Percentiles rank a stretch among this genome's conserved stretches.
Conservation (phyloP, 2,113 vertebrate species). For the Nematolebias whitei region DNA sequence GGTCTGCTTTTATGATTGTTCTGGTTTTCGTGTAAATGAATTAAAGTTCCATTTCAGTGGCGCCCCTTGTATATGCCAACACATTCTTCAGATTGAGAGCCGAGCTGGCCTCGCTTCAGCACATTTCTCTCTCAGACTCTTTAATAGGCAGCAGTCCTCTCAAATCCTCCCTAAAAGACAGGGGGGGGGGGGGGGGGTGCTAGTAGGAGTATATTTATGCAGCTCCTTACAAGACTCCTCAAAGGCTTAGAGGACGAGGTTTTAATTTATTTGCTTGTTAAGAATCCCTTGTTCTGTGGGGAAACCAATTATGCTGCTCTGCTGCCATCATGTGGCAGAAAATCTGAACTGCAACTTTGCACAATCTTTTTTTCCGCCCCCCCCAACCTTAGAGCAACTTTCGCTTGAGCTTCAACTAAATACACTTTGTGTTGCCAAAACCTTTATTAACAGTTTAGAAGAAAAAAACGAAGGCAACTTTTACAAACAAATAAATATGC, state of each 20-base stretch:
- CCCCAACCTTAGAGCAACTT: too few relatives aligned
- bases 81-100: constrained; percentile 77
- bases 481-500: too few relatives aligned
- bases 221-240: constrained; percentile 63
- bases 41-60: constrained; percentile 78
- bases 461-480: too few relatives aligned
- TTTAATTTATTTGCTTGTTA: constrained; percentile 68
- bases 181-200: not conserved
- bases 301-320: constrained; percentile 40
- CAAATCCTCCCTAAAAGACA: constrained; percentile 56
- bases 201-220: constrained; percentile 52
- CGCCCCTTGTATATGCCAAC: constrained; percentile 78
- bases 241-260: constrained; percentile 69
- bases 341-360: constrained; percentile 16
- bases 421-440: too few relatives aligned
- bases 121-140: constrained; percentile 71
- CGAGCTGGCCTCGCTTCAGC: constrained; percentile 70
- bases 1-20: constrained; percentile 74
- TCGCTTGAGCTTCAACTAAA: too few relatives aligned
- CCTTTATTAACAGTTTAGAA: too few relatives aligned
- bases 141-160: constrained; percentile 71
- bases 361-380: too few relatives aligned
- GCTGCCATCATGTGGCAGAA: constrained; percentile 71
- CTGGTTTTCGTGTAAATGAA: constrained; percentile 75
- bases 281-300: constrained; percentile 19